Conservation (phyloP, 1,140 invertebrate species). For the Drosophila littoralis region DNA sequence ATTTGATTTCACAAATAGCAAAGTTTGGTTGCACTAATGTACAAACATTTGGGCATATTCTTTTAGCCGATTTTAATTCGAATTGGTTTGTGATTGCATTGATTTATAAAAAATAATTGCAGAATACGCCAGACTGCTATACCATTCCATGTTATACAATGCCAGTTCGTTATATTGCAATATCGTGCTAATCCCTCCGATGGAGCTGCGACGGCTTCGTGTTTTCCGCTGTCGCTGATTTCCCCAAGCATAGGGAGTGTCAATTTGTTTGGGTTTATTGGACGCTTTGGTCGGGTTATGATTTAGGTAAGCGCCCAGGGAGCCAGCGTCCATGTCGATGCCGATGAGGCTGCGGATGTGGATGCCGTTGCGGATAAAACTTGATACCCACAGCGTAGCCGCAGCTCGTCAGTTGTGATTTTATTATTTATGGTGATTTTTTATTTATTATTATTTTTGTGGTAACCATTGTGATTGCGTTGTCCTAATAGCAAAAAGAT, state of each 20-base stretch:
- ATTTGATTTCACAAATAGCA: conserved; percentile 1
- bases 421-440: conserved; percentile 68
- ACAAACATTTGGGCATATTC: conserved; percentile 23
- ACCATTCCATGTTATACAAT: too few species aligned
- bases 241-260: conserved; percentile 74
- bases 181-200: neutral
- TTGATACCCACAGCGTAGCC: conserved; percentile 29
- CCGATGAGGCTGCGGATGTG: conserved; percentile 16
- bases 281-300: conserved; percentile 57
- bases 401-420: conserved; percentile 62
- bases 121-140: neutral
- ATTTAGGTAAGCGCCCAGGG: conserved; percentile 70
- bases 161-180: neutral
- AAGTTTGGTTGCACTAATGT: conserved; percentile 25
- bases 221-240: conserved; percentile 62
- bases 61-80: conserved; percentile 3
- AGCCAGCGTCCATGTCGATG: conserved; percentile 23
- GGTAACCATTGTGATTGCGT: conserved; percentile 44
- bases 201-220: conserved; percentile 21
- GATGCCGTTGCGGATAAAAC: conserved; percentile 39
- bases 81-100: conserved; percentile 46
- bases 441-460: conserved; percentile 29
- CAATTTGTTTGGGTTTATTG: conserved; percentile 72
- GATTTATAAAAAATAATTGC: conserved; percentile 9
- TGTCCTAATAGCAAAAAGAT: conserved; percentile 61